phyloP scores from a whole-genome alignment of 2,113 vertebrate genomes.

The Chamaea fasciata region DNA sequence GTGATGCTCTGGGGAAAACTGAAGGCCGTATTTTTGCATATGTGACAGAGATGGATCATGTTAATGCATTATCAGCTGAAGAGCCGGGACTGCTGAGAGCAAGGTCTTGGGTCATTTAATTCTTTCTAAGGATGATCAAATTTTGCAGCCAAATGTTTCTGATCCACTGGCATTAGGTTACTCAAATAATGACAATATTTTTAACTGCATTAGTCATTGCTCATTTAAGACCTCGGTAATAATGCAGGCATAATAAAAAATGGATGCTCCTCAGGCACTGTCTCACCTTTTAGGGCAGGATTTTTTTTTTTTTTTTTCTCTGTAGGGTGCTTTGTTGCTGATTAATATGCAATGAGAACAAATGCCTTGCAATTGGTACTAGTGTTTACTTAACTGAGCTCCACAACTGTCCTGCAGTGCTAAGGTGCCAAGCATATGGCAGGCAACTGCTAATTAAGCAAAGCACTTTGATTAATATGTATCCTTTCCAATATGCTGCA shows the following conservation, averaged over 20 bases:
- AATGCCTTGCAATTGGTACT: not conserved
- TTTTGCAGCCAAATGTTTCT: not conserved
- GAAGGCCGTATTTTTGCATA: not conserved
- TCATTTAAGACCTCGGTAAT: not conserved
- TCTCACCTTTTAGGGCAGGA: not conserved
- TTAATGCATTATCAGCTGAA: not conserved
- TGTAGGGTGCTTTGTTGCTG: not conserved
- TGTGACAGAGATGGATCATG: not conserved
- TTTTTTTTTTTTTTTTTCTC: too few relatives aligned
- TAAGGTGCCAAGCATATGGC: not conserved
- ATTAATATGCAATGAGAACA: not conserved
- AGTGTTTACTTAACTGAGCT: not conserved
- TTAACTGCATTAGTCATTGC: not conserved
- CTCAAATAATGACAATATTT: not conserved
- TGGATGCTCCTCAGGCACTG: not conserved
- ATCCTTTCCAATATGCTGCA: not conserved
- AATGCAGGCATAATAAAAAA: not conserved
- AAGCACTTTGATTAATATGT: not conserved
- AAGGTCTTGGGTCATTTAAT: not conserved
- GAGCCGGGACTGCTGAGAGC: not conserved
- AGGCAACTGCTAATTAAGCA: not conserved
- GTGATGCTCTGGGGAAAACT: not conserved
- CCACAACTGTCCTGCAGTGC: not conserved
- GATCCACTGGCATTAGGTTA: not conserved
- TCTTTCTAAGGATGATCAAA: not conserved